Evolutionary conservation across 2,113 vertebrate genomes (phyloP), one percentile per base, ranked within the genome.

Genomic region (Pungitius pungitius): DNA sequence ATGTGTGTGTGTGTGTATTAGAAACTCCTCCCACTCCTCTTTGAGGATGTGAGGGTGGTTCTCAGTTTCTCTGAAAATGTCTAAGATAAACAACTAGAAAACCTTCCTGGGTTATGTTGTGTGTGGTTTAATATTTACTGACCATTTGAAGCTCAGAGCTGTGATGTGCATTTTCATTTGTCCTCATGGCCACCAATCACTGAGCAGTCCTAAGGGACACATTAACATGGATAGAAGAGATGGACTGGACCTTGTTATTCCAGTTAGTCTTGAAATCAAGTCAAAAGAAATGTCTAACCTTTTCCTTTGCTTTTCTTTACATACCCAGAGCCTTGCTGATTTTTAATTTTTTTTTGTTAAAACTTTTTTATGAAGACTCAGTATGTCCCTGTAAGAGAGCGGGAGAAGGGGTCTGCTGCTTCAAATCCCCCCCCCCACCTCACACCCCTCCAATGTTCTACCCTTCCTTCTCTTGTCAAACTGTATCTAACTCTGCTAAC

Each of bases 401-500:
- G 15, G 6, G 43, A 47, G 43, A 18, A 70, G 39, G 73, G 49
- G 24, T 55, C 73, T 66, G 30, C 69, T 40, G 61, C 69, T 60
- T 62, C 57, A 49, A 57, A 66, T 8, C 39, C 37, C 24, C 30
- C 17, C 35, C 43, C n/a, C 39, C 20, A 69, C 49, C 35, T 56
- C 68, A 22, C 24, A 33, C 39, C 39, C 37, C 57, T 56, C 49
- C 2, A 1, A 62, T 77, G 73, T 57, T 64, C 65, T 58, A 62
- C 45, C 63, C 58, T 51, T 15, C 68, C 54, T 42, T 33, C 73
- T 78, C 73, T 62, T 69, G 81, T 80, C 81, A 22, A 57, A 82
- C 85, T 81, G 85, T 78, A 80, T 74, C 82, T 81, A 82, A 86
- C 75, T 84, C 56, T 0, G 72, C 86, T 86, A 84, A 89, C 85